These are phyloP conservation scores for Rambutsinella grinnellia DNA, from an alignment of 2,888 invertebrate genomes.

Conservation along the genomic window DNA sequence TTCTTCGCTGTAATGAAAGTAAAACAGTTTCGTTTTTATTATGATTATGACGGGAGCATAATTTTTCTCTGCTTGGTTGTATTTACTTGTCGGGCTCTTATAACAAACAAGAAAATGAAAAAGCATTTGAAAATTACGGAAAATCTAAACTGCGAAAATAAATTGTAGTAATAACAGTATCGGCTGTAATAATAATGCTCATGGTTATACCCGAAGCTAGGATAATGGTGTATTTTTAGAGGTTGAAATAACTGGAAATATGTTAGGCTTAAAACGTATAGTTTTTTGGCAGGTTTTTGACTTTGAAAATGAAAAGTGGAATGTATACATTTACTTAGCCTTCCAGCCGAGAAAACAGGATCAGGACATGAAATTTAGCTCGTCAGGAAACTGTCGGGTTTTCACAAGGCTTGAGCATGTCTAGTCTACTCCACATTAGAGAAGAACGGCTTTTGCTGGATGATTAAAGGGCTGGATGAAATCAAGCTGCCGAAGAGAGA, in stretches of 20 bases:
- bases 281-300: neutral
- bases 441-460: conserved; percentile 54
- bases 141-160: conserved; percentile 31
- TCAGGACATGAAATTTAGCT: neutral
- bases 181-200: conserved; percentile 15
- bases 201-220: neutral
- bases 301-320: neutral
- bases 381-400: neutral
- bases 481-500: conserved; percentile 56
- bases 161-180: conserved; percentile 11
- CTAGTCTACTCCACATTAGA: neutral
- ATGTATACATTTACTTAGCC: neutral
- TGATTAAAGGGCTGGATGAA: conserved; percentile 65
- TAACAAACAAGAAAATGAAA: conserved; percentile 25
- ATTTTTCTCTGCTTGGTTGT: conserved; percentile 17
- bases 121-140: conserved; percentile 20
- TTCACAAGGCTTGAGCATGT: neutral
- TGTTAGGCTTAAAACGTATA: neutral
- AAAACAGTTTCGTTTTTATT: conserved; percentile 11
- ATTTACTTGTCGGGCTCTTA: conserved; percentile 8
- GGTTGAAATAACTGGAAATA: neutral
- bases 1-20: neutral
- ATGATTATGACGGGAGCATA: conserved; percentile 20
- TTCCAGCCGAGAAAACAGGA: neutral
- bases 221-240: neutral